Evolutionary conservation across 1,140 invertebrate genomes (phyloP), one percentile per base, ranked within the genome.

Genomic region (Fopius arisanus): DNA sequence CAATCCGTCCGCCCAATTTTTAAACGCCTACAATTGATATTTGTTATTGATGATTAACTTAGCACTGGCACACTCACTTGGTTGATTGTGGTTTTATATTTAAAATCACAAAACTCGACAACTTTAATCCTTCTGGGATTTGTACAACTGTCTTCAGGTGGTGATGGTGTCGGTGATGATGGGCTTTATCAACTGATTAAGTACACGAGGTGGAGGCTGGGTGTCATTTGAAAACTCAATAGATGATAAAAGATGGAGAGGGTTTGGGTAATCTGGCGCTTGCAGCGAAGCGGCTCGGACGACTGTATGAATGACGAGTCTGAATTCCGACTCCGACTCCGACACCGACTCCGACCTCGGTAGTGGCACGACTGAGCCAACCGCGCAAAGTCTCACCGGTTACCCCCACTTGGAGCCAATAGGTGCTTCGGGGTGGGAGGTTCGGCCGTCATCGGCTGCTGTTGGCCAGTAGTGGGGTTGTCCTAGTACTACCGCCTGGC

Each of bases 361-460:
- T 78, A 83, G 80, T 83, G 82, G 79, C 82, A 81, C 83, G 80
- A 86, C 85, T 85, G 83, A 83, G 62, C 67, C 76, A 70, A 70
- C 72, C 51, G 48, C 51, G 48, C 23, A 31, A 14, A 41, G 70
- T 43, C 66, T 75, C 67, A 63, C 65, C 33, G 67, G 31, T 66
- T 70, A 67, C 79, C 81, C 79, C 79, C 75, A 77, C 76, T 67
- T 5, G 4, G 16, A 48, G 16, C 1, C n/a, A 14, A 48, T n/a
- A n/a, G 43, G 10, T 5, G 16, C n/a, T 16, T 3, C 14, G 7
- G 43, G 5, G 43, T 48, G 16, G 43, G 43, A 19, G 43, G 16
- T 7, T 48, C 43, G 43, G n/a, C 7, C n/a, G 5, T 1, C 1
- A 2, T 48, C 43, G 43, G 2, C 0, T 48, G 43, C 2, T 16